A percentile compares a stretch with the other conserved stretches of the same genome.
Evolutionary conservation across 35 echinoderm and acorn worm genomes (phyloP).

Genomic region (Anneissia japonica): DNA sequence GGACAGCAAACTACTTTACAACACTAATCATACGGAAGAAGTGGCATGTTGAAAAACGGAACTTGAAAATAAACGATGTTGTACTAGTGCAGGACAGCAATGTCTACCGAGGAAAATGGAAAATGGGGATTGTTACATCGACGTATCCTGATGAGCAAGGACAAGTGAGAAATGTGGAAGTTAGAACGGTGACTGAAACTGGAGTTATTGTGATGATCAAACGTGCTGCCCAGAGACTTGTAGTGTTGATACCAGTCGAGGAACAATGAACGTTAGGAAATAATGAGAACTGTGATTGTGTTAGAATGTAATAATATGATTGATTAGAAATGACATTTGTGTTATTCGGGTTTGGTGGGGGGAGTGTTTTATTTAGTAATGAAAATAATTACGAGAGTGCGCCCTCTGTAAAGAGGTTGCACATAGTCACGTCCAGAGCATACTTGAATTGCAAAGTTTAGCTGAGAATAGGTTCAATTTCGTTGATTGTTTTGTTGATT

Average conservation of each 20-base stretch:
- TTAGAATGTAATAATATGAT: no score
- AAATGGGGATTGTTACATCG: background rate
- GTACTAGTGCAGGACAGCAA: conserved; percentile 26
- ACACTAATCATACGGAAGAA: conserved; percentile 26
- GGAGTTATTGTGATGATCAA: background rate
- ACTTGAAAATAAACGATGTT: conserved; percentile 14
- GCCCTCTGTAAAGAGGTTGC: no score
- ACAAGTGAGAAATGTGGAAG: background rate
- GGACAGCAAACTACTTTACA: conserved; percentile 37
- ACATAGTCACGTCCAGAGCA: no score
- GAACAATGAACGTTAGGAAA: no score
- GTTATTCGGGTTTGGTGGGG: no score
- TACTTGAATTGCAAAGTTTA: no score
- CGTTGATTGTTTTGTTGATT: no score
- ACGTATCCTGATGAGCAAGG: background rate
- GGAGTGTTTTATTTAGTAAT: no score
- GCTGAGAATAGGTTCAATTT: no score
- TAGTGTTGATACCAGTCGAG: conserved; percentile 5
- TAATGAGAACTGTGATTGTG: no score
- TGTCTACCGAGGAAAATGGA: conserved; percentile 5
- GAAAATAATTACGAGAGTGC: no score
- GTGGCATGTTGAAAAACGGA: conserved; percentile 38
- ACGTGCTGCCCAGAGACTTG: background rate
- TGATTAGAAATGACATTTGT: no score
- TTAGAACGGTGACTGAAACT: background rate